Percentiles rank a stretch among this genome's conserved stretches.
Conservation (phyloP, 2,113 vertebrate genomes). For the Pseudorhombus dupliciocellatus region DNA sequence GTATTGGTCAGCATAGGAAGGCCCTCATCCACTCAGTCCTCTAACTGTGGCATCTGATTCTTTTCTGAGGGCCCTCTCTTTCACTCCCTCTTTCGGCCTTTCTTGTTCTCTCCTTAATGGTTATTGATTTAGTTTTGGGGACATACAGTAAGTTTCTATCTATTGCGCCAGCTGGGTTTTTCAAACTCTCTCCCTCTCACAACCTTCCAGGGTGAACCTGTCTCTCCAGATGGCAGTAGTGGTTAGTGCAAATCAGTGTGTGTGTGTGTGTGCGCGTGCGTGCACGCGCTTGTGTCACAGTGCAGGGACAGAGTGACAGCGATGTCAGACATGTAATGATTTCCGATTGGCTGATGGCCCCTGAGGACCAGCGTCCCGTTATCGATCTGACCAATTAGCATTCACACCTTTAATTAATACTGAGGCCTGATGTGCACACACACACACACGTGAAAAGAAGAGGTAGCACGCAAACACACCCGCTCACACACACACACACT, state of each 20-base stretch:
- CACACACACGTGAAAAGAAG: background rate
- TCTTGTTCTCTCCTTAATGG: constrained; percentile 50
- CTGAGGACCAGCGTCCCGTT: constrained; percentile 69
- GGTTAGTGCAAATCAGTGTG: constrained; percentile 21
- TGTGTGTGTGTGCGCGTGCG: background rate
- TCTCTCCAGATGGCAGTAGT: constrained; percentile 30
- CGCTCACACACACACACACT: constrained; percentile 1
- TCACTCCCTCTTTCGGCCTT: background rate
- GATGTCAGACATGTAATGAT: constrained; percentile 76
- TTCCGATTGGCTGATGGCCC: constrained; percentile 74
- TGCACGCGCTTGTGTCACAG: constrained; percentile 45
- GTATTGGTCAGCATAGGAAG: constrained; percentile 50
- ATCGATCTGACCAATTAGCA: constrained; percentile 79
- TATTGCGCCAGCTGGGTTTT: constrained; percentile 26
- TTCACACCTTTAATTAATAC: constrained; percentile 81
- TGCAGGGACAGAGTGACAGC: constrained; percentile 68
- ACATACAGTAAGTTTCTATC: constrained; percentile 54
- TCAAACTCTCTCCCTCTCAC: constrained; percentile 21
- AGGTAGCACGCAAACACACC: background rate
- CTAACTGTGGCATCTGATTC: constrained; percentile 31
- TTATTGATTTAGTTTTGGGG: constrained; percentile 67
- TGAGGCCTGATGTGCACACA: constrained; percentile 53
- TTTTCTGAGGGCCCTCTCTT: constrained; percentile 9
- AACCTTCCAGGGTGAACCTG: constrained; percentile 38
- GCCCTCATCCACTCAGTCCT: constrained; percentile 44